phyloP scores from a whole-genome alignment of 2,113 vertebrate species.

The Spermophilus dauricus region DNA sequence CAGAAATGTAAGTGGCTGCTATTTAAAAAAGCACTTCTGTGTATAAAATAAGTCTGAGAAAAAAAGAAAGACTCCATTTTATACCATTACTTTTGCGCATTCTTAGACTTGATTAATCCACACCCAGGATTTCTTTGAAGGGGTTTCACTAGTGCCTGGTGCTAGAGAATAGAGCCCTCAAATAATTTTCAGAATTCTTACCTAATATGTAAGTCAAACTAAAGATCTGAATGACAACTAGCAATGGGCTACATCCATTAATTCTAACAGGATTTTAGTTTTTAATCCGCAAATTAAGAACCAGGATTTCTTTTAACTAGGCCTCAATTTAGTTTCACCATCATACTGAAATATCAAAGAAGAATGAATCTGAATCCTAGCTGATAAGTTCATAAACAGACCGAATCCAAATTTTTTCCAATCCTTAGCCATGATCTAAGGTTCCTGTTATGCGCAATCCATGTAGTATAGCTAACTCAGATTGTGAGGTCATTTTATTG shows the following conservation, averaged over 20 bases:
- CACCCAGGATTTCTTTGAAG: not conserved
- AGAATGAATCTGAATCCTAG: not conserved
- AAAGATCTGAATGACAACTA: conserved; percentile 6
- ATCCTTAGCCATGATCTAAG: not conserved
- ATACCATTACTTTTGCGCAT: conserved; percentile 54
- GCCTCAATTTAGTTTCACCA: not conserved
- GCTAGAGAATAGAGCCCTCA: not conserved
- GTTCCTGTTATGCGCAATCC: not conserved
- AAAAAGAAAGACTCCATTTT: not conserved
- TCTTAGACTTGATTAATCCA: conserved; percentile 22
- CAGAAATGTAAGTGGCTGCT: conserved; percentile 66
- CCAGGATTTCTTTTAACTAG: conserved; percentile 21
- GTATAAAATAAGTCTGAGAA: not conserved
- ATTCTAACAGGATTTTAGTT: conserved; percentile 50
- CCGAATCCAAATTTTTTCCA: not conserved
- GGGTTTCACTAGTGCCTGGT: not conserved
- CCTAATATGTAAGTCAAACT: not conserved
- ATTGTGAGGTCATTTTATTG: not conserved
- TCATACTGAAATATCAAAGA: conserved; percentile 19
- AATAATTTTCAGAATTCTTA: conserved; percentile 40
- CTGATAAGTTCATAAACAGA: not conserved
- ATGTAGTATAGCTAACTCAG: not conserved
- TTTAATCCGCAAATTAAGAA: not conserved
- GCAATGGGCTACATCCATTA: not conserved
- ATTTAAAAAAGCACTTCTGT: conserved; percentile 31